phyloP scores from a whole-genome alignment of 2,113 vertebrate species.

The Panthera tigris region DNA sequence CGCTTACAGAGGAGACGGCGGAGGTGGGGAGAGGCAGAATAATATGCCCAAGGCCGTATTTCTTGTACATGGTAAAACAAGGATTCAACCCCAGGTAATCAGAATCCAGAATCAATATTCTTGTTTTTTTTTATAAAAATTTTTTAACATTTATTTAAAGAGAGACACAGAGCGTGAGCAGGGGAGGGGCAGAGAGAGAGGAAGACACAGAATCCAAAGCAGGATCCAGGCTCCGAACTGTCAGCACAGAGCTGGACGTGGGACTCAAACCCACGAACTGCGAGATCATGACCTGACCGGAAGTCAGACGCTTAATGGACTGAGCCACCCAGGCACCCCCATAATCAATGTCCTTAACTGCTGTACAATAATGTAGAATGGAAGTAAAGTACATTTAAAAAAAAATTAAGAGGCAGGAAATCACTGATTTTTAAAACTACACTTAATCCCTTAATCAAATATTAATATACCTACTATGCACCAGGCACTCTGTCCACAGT shows the following conservation, averaged over 20 bases:
- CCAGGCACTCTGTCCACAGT: background rate
- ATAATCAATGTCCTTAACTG: background rate
- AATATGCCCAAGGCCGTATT: background rate
- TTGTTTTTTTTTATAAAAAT: background rate
- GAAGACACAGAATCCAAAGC: too few relatives aligned
- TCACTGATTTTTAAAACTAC: background rate
- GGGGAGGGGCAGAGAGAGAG: too few relatives aligned
- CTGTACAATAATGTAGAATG: background rate
- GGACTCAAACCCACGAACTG: too few relatives aligned
- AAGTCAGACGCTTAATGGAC: too few relatives aligned
- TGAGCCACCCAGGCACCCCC: too few relatives aligned
- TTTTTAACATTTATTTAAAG: too few relatives aligned
- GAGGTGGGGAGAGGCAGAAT: background rate
- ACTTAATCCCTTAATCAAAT: background rate
- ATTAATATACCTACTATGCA: background rate
- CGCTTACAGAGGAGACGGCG: background rate
- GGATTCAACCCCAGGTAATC: background rate
- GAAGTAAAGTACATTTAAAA: background rate
- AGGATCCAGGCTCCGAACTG: too few relatives aligned
- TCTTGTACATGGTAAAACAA: background rate
- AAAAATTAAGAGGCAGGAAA: conserved; percentile 16
- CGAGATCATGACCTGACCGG: too few relatives aligned
- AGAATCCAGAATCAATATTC: background rate
- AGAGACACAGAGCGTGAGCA: too few relatives aligned
- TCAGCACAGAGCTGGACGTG: too few relatives aligned